Evolutionary conservation across 1,140 invertebrate genomes (phyloP), one percentile per base, ranked within the genome.

Genomic region (Drosophila sp.): DNA sequence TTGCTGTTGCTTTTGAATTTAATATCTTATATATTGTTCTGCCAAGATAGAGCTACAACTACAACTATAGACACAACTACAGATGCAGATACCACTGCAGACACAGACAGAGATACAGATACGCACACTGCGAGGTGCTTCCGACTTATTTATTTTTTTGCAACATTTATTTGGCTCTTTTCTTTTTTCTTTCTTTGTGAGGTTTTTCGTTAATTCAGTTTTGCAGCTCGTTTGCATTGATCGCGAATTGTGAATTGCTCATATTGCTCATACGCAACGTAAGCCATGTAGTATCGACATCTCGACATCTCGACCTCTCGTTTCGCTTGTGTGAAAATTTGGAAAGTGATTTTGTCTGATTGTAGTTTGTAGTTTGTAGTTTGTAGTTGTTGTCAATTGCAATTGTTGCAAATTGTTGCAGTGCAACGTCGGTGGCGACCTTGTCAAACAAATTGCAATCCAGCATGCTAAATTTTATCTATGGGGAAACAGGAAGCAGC

Each of bases 401-500:
- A 32, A 43, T 63, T 58, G 70, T 43, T 71, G 56, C 27, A 59
- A 50, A 43, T 41, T 72, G 38, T 53, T 46, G 40, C 36, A 40
- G 53, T 38, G 43, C 32, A 11, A 16, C 25, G 29, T 48, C 32
- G 58, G 36, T 57, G 27, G 27, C 38, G 51, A 74, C 72, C 72
- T 74, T 69, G 72, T 62, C 58, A 62, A 62, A 54, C 66, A 70
- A 81, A 75, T 82, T 82, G 69, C 74, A 75, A 57, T 62, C 66
- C 74, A 67, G 46, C 62, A 61, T 76, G 76, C 64, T 62, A 57
- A 61, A 64, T 66, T 48, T 73, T 87, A 82, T 86, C 83, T 87
- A 69, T 76, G 82, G 79, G 82, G 82, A 86, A 86, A 66, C 75
- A 86, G 82, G 79, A 81, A 81, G 71, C 56, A 62, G 7, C n/a